Conservation (phyloP, 2,888 invertebrate species). For the Petrophora chlorosata region DNA sequence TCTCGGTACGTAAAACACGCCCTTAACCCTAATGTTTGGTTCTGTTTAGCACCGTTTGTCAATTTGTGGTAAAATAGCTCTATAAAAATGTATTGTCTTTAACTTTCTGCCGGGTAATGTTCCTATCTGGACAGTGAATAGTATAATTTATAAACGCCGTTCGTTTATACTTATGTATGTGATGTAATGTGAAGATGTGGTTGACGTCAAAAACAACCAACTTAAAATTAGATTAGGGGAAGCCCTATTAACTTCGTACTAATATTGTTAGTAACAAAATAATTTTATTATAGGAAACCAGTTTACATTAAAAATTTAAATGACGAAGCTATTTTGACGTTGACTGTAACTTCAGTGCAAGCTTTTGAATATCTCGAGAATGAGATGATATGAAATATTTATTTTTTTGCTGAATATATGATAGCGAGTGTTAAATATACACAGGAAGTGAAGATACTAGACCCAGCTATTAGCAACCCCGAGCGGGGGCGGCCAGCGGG, state of each 20-base stretch:
- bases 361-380: background rate
- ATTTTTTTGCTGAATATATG: background rate
- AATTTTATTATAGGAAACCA: too few relatives aligned
- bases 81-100: too few relatives aligned
- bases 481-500: too few relatives aligned
- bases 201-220: constrained; percentile 3
- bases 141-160: background rate
- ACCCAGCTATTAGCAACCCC: too few relatives aligned
- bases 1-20: too few relatives aligned
- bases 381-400: background rate
- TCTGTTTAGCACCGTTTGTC: too few relatives aligned
- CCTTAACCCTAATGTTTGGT: too few relatives aligned
- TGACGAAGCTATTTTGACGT: background rate
- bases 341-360: background rate
- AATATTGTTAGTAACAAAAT: background rate
- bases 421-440: background rate
- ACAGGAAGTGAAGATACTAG: too few relatives aligned
- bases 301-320: too few relatives aligned
- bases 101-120: background rate
- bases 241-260: too few relatives aligned
- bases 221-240: too few relatives aligned
- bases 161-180: constrained; percentile 3
- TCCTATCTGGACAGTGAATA: background rate
- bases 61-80: too few relatives aligned
- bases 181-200: background rate